Percentiles rank a stretch among this genome's conserved stretches.
Conservation (phyloP, 2,888 invertebrate genomes). For the Drosophila nr. perissopoda region DNA sequence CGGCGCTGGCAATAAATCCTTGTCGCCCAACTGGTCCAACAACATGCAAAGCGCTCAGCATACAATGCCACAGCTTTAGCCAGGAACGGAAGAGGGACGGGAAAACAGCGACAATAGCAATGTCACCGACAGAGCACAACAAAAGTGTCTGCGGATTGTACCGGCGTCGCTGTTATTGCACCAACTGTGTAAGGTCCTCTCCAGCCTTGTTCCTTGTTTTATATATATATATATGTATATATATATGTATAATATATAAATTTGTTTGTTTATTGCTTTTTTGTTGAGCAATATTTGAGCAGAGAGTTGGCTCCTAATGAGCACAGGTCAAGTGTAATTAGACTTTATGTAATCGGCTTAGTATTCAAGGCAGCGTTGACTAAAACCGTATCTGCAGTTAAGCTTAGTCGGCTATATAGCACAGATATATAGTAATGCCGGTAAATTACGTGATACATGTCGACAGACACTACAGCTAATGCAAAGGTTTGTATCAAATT, state of each 20-base stretch:
- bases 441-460: not conserved
- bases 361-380: constrained; percentile 18
- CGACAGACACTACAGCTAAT: not conserved
- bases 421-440: not conserved
- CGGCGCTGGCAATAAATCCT: constrained; percentile 78
- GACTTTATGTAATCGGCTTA: constrained; percentile 65
- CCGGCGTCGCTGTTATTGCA: constrained; percentile 56
- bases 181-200: constrained; percentile 10
- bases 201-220: constrained; percentile 1
- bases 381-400: not conserved
- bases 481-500: not conserved
- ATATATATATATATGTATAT: not conserved
- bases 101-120: constrained; percentile 35
- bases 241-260: constrained; percentile 22
- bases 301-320: constrained; percentile 47
- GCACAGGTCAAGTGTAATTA: constrained; percentile 67
- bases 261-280: constrained; percentile 40
- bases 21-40: constrained; percentile 67
- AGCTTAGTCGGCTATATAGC: not conserved
- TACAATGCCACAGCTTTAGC: constrained; percentile 18
- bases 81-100: not conserved
- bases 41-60: constrained; percentile 58
- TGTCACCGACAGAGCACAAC: constrained; percentile 43
- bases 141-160: constrained; percentile 61
- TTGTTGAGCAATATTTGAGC: constrained; percentile 8